Conservation (phyloP, 35 echinoderm and acorn worm genomes). For the Strongylocentrotus purpuratus region DNA sequence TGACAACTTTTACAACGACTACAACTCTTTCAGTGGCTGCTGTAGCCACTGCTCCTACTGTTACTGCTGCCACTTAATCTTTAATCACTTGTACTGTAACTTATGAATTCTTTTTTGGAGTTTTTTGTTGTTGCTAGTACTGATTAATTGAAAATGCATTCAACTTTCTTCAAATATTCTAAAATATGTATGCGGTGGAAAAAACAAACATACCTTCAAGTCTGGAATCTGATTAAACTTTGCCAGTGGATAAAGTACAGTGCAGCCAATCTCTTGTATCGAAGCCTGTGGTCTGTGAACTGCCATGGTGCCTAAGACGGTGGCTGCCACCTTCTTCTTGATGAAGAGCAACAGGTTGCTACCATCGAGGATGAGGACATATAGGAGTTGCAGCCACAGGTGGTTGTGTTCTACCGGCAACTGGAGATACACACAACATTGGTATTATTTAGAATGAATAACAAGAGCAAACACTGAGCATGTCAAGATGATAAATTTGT, state of each 20-base stretch:
- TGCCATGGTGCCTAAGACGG: constrained; percentile 91
- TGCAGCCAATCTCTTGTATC: constrained; percentile 86
- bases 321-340: constrained; percentile 87
- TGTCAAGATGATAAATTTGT: background rate
- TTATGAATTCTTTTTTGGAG: too few species aligned
- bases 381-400: constrained; percentile 84
- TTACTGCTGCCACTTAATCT: background rate
- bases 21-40: too few species aligned
- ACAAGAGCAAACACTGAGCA: background rate
- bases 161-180: too few species aligned
- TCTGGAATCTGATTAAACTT: constrained; percentile 77
- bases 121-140: too few species aligned
- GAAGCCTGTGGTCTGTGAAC: constrained; percentile 66
- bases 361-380: constrained; percentile 62
- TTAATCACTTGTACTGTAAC: background rate
- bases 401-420: constrained; percentile 85
- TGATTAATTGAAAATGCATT: too few species aligned
- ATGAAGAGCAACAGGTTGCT: constrained; percentile 60
- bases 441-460: background rate
- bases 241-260: constrained; percentile 71
- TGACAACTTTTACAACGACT: background rate
- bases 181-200: too few species aligned
- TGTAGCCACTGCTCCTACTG: background rate
- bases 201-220: constrained; percentile 67
- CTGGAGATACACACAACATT: constrained; percentile 39